These are phyloP conservation scores for Drosophila flavopinicola DNA, from an alignment of 2,888 invertebrate species.

Conservation along the genomic window DNA sequence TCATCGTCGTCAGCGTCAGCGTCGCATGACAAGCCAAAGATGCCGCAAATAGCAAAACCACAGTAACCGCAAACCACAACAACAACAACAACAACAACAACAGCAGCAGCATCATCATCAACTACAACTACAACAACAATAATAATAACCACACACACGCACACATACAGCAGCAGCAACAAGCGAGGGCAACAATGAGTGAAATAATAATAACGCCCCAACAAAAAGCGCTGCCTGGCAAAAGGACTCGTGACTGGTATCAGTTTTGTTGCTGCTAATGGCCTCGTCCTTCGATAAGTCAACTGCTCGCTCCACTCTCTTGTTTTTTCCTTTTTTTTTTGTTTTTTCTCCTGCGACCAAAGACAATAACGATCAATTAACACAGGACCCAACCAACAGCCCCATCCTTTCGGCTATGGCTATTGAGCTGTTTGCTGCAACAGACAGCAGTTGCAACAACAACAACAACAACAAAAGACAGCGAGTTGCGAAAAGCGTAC, in stretches of 20 bases:
- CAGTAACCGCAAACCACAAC: conserved; percentile 48
- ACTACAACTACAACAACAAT: conserved; percentile 21
- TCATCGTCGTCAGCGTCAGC: conserved; percentile 46
- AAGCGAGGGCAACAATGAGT: conserved; percentile 45
- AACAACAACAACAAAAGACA: conserved; percentile 4
- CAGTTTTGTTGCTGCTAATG: conserved; percentile 61
- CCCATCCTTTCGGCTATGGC: conserved; percentile 9
- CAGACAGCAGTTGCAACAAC: conserved; percentile 22
- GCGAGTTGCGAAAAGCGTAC: not conserved
- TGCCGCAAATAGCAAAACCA: conserved; percentile 72
- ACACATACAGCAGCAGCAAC: conserved; percentile 23
- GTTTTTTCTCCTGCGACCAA: conserved; percentile 1
- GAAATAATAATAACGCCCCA: conserved; percentile 66
- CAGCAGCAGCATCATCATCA: conserved; percentile 28
- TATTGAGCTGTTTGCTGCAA: conserved; percentile 42
- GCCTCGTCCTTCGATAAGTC: conserved; percentile 49
- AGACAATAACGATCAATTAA: conserved; percentile 70
- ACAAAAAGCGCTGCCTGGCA: conserved; percentile 35
- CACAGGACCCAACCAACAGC: conserved; percentile 2
- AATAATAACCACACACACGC: conserved; percentile 16
- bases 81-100: conserved; percentile 31
- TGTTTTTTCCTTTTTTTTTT: not conserved
- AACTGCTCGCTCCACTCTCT: conserved; percentile 18
- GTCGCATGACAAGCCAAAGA: conserved; percentile 76
- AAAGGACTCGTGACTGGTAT: conserved; percentile 55